Base-by-base conservation (phyloP, 2,113 vertebrate genomes). In the Larimichthys polyactis region DNA sequence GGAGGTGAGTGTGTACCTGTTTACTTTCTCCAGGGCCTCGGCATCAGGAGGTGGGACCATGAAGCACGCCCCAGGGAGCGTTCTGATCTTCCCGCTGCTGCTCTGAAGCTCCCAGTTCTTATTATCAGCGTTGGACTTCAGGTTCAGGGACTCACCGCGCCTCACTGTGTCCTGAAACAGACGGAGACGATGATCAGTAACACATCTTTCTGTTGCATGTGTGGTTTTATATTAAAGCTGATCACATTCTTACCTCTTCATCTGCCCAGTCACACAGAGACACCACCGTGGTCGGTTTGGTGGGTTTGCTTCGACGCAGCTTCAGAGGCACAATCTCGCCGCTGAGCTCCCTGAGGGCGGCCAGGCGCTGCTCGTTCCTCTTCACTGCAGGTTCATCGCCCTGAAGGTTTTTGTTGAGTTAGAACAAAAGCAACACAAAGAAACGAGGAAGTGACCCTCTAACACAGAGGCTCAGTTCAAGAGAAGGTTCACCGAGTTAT, bases 251-350 rank as follows among this genome's bases (percentile, higher is more conserved):
- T 69, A 99, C 98, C 86, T 97, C 94, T 29, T 94, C 93, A 0
- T 96, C 95, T 2, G 90, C 93, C 98, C 98, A 99, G 93, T 99
- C 97, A 16, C 98, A 99, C 85, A 99, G 93, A 11, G 96, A 90
- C 36, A 97, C 90, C 44, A 94, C 92, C 0, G n/a, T 86, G 70
- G 96, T 89, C 40, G 92, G 83, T 75, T 94, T 94, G 57, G 82
- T 68, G n/a, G 93, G 85, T 0, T 1, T 40, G 3, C 29, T 82
- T 54, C 97, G 94, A 24, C 98, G 95, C 46, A 94, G 89, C 19
- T 96, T 96, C 88, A 99, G 94, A 0, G 98, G 98, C 3, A 90
- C 87, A 11, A 99, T 78, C 1, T 71, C 90, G 68, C 68, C 84
- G 87, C 96, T 96, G 60, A 77, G 93, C 32, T 90, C 92, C 90